Evolutionary conservation across 2,797 vertebrate genomes (phyloP), one percentile per base, ranked within the genome.

Genomic region (Peromyscus aztecus): DNA sequence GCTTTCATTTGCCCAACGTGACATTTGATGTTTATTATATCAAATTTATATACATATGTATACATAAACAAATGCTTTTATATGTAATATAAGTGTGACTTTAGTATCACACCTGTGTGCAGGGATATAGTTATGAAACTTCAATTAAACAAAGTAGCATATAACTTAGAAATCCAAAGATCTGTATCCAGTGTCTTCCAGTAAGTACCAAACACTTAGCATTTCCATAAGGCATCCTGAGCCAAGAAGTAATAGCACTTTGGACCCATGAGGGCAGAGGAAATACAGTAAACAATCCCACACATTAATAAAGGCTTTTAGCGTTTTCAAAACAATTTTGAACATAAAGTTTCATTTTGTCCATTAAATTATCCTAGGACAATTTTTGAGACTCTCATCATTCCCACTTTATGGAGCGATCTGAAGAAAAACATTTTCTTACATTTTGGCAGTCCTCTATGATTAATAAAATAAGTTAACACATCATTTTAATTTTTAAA

Each of bases 311-410:
- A 27, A 81, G 49, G 24, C 9, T 52, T 83, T 75, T 82, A 83
- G 85, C 24, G 4, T 77, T 75, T 92, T 34, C 3, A 71, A 90
- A 90, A 76, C 6, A 82, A 65, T 17, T 96, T 82, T 57, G 6
- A 92, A 77, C 6, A 57, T 49, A 81, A 43, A 43, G 40, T 94
- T 82, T 86, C 6, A 94, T 89, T 92, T 92, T 14, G 55, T 65
- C 17, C 31, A 67, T 75, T 61, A 65, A 63, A 89, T 90, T 97
- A 4, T 0, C 4, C 81, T 19, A 46, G 29, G 34, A 63, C 34
- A 73, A 89, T 94, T 88, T 93, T 6, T 69, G 8, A 12, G 11
- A 37, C 16, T 52, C 7, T 89, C 61, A 17, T 31, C 4, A 31
- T 52, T 96, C 7, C 34, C 11, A 43, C 52, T 94, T 83, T 89